phyloP scores from a whole-genome alignment of 2,888 invertebrate species.

The Drosophila atripex region DNA sequence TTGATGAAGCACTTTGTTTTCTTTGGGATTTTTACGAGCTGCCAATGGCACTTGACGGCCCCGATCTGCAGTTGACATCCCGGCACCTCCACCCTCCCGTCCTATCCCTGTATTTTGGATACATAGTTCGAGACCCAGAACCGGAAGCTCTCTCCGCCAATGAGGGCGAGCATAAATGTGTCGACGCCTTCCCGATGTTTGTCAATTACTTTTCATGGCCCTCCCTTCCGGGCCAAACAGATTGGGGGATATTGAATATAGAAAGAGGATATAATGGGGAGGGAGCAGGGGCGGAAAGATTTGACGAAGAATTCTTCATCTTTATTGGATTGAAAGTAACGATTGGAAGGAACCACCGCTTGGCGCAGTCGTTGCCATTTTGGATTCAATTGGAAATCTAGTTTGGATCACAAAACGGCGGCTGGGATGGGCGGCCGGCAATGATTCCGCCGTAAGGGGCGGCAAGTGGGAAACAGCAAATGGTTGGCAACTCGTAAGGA shows the following conservation, averaged over 20 bases:
- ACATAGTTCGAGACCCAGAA: slow-evolving; percentile 11
- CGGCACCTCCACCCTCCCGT: slow-evolving; percentile 6
- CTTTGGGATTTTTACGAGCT: slow-evolving; percentile 74
- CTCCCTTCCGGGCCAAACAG: slow-evolving; percentile 26
- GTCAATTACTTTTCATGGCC: slow-evolving; percentile 41
- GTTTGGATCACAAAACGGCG: neutral
- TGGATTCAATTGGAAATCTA: neutral
- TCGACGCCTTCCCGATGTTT: slow-evolving; percentile 69
- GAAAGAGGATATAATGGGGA: too few species aligned
- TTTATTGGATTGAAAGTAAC: neutral
- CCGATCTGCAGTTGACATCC: slow-evolving; percentile 55
- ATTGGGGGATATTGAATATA: too few species aligned
- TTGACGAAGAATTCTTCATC: neutral
- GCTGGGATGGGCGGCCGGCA: neutral
- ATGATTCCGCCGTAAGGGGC: too few species aligned
- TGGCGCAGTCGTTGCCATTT: neutral
- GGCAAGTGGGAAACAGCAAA: too few species aligned
- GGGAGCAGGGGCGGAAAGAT: too few species aligned
- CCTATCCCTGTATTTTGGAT: too few species aligned
- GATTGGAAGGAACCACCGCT: neutral
- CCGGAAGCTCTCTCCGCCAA: slow-evolving; percentile 69
- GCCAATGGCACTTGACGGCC: slow-evolving; percentile 49
- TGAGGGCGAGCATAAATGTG: slow-evolving; percentile 73
- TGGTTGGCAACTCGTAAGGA: neutral
- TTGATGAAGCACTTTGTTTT: slow-evolving; percentile 32